These are phyloP conservation scores for Dryas iulia DNA, from an alignment of 1,140 invertebrate genomes.

Conservation along the genomic window DNA sequence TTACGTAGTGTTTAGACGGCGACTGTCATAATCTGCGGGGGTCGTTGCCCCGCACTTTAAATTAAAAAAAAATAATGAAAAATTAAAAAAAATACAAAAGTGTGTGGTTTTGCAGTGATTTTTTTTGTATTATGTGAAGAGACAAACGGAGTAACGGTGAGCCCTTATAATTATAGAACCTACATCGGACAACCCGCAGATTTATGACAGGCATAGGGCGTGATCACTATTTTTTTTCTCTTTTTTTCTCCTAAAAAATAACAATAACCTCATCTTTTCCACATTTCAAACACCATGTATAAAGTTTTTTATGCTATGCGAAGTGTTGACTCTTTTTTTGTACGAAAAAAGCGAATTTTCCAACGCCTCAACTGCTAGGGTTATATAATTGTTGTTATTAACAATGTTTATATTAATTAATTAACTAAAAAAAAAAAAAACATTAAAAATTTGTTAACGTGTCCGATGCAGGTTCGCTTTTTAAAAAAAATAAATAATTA, in stretches of 20 bases:
- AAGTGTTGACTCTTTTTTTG: too few species aligned
- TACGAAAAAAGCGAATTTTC: neutral
- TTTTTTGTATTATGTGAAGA: constrained; percentile 17
- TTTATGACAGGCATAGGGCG: constrained; percentile 50
- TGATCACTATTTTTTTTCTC: constrained; percentile 21
- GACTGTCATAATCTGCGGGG: constrained; percentile 73
- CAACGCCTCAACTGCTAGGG: neutral
- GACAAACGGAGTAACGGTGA: constrained; percentile 38
- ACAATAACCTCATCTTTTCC: neutral
- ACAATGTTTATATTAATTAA: neutral
- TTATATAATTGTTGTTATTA: neutral
- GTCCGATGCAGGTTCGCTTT: constrained; percentile 62
- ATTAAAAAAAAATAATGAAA: constrained; percentile 27
- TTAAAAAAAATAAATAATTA: constrained; percentile 7
- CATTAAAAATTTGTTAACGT: too few species aligned
- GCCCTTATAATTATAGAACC: constrained; percentile 30
- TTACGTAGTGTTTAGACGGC: constrained; percentile 26
- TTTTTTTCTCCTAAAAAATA: neutral
- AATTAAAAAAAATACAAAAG: constrained; percentile 25
- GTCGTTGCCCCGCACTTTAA: constrained; percentile 31
- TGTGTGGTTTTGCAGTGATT: constrained; percentile 38
- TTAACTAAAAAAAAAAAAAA: too few species aligned
- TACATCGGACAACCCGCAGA: constrained; percentile 54
- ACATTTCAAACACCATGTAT: neutral
- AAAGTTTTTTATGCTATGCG: neutral